Base-by-base conservation (phyloP, 2,888 invertebrate species). In the Cantharis rustica region DNA sequence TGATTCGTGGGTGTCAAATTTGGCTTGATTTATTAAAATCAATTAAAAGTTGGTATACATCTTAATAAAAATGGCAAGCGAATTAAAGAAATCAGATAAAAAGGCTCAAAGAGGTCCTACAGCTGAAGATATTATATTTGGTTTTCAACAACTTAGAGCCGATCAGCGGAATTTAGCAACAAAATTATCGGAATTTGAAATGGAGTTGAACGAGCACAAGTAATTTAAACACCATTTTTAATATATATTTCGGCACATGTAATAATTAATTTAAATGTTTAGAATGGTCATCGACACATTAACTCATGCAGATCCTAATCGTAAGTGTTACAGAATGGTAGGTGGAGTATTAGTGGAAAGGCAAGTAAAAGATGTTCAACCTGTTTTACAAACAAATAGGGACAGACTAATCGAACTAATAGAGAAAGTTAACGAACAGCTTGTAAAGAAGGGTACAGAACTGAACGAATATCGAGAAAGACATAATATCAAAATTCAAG, bases 161-260 rank as follows among this genome's bases (percentile, higher is more conserved):
- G 98, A 98, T 86, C 98, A 98, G 89, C 91, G 97, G 84, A 92
- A 92, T 83, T 89, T 97, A 83, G 95, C 95, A 26, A 93, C 93
- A 83, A 98, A 98, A 91, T 91, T 98, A 79, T 94, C 95, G 0
- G 98, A 98, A 89, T 90, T 98, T 84, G 97, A 98, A 90, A 93
- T 95, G 91, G 98, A 99, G 88, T 91, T 96, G 79, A 97, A 96
- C 87, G 98, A 99, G 89, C 98, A 98, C 91, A 98, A 96, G 98
- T 98, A 90, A 90, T 88, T 31, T 62, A 77, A 31, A 72, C 70
- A 27, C 26, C 61, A 11, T 31, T 16, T 23, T 77, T 26, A 23
- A 20, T 64, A 69, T 68, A 69, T 16, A 11, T 4, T 17, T 62
- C 1, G 47, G 9, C 13, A 64, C n/a, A 63, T 64, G 16, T n/a